Evolutionary conservation across 2,888 invertebrate species (phyloP), one percentile per base, ranked within the genome.

Genomic region (Stegophylla sp.): DNA sequence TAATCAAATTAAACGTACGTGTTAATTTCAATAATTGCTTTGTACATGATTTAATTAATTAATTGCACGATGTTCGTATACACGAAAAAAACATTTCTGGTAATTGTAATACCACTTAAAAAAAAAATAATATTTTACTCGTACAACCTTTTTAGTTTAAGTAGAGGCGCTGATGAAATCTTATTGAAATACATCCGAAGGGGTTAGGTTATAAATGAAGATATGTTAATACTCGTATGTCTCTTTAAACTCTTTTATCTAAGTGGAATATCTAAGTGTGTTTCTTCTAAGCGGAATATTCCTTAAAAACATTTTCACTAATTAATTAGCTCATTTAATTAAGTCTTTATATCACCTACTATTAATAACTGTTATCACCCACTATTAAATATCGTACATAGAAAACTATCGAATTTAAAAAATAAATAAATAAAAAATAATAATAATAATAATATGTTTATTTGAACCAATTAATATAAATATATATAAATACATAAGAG

Each of bases 1-100:
- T 23, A 48, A 74, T 61, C 15, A 26, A 74, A 28, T 74, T 63
- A 34, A 61, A 48, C 12, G 20, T 26, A 9, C 15, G 28, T 48
- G n/a, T 28, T n/a, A 43, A 48, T 74, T 74, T 73, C 15, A 56
- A 74, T 74, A 63, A 63, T 48, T 61, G 48, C 61, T 45, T 61
- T 28, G 43, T 61, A 72, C 59, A 26, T n/a, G 59, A 45, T 20
- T 59, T 63, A 48, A 51, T 63, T 34, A 63, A 74, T 63, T 63
- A 23, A 48, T 51, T 48, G 20, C 20, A n/a, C n/a, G n/a, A n/a
- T 51, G 48, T 51, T 63, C 10, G 15, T 63, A 17, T 28, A 20
- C 17, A 12, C 15, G 15, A 34, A 51, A 51, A 59, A 74, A 43
- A 17, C 45, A 28, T 74, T 74, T 48, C 7, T 48, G 28, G n/a